Evolutionary conservation across 2,888 invertebrate species (phyloP).

Genomic region (Hydriomena furcata): DNA sequence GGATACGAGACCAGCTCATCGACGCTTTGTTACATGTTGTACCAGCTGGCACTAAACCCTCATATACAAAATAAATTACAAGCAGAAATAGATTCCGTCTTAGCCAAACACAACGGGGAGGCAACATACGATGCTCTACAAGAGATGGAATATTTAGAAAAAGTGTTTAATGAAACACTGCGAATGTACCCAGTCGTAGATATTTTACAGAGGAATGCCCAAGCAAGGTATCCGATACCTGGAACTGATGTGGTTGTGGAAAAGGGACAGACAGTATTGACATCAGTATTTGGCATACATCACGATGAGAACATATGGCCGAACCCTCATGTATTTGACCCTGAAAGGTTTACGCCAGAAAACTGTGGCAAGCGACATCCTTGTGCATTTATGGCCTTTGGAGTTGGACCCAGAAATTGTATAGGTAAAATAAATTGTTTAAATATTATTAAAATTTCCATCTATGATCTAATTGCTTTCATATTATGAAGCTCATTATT

Average conservation of each 20-base stretch:
- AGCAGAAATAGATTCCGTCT: slow-evolving; percentile 51
- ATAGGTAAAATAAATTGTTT: slow-evolving; percentile 48
- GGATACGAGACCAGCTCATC: slow-evolving; percentile 74
- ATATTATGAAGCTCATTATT: too few species aligned
- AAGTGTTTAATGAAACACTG: slow-evolving; percentile 62
- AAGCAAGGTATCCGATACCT: slow-evolving; percentile 54
- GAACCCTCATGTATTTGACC: slow-evolving; percentile 68
- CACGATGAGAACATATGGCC: slow-evolving; percentile 64
- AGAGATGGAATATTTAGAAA: slow-evolving; percentile 64
- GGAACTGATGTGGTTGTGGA: slow-evolving; percentile 55
- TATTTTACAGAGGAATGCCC: slow-evolving; percentile 56
- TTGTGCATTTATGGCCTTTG: slow-evolving; percentile 67
- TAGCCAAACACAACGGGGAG: slow-evolving; percentile 48
- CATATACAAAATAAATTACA: slow-evolving; percentile 59
- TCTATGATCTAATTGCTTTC: too few species aligned
- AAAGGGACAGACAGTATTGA: slow-evolving; percentile 51
- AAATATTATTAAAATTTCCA: too few species aligned
- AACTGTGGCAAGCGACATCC: slow-evolving; percentile 50
- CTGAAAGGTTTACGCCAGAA: slow-evolving; percentile 66
- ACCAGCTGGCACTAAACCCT: slow-evolving; percentile 58
- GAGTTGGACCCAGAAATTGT: slow-evolving; percentile 67
- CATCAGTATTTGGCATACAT: slow-evolving; percentile 64
- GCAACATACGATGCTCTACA: slow-evolving; percentile 60
- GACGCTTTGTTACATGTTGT: slow-evolving; percentile 57
- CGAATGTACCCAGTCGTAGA: slow-evolving; percentile 71